Conservation (phyloP, 2,113 vertebrate genomes). For the Ptyas mucosa region DNA sequence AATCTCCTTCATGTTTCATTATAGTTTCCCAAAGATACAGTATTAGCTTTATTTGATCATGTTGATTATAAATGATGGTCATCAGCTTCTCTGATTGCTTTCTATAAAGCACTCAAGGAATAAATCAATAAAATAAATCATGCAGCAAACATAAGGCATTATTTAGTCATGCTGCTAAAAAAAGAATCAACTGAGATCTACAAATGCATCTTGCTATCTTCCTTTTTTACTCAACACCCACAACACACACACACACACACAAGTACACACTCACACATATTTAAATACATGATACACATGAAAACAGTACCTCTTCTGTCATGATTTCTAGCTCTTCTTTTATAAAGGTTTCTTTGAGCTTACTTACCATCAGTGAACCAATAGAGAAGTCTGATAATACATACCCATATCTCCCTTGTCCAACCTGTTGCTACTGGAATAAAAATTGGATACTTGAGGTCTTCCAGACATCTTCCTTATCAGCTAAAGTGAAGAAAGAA, state of each 20-base stretch:
- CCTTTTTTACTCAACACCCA: not conserved
- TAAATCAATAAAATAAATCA: conserved; percentile 30
- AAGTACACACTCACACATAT: not conserved
- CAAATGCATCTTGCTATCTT: not conserved
- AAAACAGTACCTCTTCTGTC: not conserved
- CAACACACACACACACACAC: not conserved
- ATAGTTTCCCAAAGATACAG: conserved; percentile 11
- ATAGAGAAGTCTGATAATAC: not conserved
- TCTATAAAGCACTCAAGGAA: conserved; percentile 27
- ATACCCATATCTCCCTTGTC: not conserved
- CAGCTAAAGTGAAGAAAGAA: not conserved
- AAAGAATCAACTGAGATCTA: not conserved
- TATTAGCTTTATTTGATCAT: conserved; percentile 15
- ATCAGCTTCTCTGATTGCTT: conserved; percentile 16
- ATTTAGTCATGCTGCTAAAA: conserved; percentile 16
- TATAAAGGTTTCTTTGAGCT: not conserved
- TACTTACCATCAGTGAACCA: not conserved
- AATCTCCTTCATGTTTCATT: conserved; percentile 4
- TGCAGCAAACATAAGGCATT: conserved; percentile 28
- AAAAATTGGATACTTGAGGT: not conserved
- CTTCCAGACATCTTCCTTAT: not conserved
- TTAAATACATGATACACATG: not conserved
- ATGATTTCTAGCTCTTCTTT: not conserved
- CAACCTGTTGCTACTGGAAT: not conserved
- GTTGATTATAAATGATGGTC: conserved; percentile 25